Evolutionary conservation across 2,888 invertebrate genomes (phyloP).

Genomic region (Molorchus minor): DNA sequence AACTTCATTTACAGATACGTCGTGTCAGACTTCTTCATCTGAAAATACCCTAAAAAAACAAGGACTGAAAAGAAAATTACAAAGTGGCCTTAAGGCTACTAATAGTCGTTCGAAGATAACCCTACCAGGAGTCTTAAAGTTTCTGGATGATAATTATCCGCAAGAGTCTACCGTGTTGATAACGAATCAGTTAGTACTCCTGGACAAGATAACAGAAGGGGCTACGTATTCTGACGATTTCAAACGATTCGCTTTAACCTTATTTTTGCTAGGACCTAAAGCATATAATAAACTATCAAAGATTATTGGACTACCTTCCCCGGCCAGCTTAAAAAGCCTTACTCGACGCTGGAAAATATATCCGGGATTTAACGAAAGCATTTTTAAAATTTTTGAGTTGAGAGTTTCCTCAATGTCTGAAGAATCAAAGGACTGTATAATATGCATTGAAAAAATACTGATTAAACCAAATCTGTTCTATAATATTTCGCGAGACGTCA

Average conservation of each 20-base stretch:
- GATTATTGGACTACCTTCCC: neutral
- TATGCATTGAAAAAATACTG: slow-evolving; percentile 15
- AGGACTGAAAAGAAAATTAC: no score
- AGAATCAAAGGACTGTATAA: slow-evolving; percentile 4
- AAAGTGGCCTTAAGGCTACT: no score
- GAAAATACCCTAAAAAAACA: no score
- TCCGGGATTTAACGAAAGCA: neutral
- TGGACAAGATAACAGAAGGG: neutral
- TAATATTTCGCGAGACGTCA: slow-evolving; percentile 5
- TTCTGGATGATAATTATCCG: neutral
- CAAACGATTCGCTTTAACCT: no score
- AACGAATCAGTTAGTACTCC: neutral
- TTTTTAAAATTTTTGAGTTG: neutral
- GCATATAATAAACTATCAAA: neutral
- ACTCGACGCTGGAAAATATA: neutral
- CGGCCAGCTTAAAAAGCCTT: neutral
- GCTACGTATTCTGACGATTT: neutral
- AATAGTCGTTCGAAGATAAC: no score
- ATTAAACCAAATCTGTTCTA: slow-evolving; percentile 10
- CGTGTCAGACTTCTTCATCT: no score
- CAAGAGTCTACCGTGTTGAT: neutral
- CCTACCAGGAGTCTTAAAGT: neutral
- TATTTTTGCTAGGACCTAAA: neutral
- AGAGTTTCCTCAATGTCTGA: neutral
- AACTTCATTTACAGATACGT: no score